A percentile compares a stretch with the other conserved stretches of the same genome.
Conservation (phyloP, 2,888 invertebrate genomes). For the Therioaphis trifolii region DNA sequence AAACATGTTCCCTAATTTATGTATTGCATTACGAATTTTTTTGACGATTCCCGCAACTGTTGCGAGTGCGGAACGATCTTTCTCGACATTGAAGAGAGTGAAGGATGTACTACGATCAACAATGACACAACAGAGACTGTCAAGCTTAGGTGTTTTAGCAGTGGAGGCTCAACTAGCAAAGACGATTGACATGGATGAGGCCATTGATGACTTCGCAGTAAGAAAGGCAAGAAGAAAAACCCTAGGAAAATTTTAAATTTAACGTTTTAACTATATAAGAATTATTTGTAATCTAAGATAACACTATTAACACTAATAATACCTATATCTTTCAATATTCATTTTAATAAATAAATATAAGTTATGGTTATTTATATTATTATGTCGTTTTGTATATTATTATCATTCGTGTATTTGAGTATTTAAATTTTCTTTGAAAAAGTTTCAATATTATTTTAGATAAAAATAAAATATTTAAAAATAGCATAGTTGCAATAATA, state of each 20-base stretch:
- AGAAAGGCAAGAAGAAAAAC: constrained; percentile 21
- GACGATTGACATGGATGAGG: constrained; percentile 11
- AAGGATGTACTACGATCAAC: not conserved
- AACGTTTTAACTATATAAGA: not conserved
- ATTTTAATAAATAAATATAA: too few relatives aligned
- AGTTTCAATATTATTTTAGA: too few relatives aligned
- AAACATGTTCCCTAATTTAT: constrained; percentile 12
- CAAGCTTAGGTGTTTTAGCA: constrained; percentile 13
- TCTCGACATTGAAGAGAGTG: constrained; percentile 10
- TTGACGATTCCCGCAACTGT: constrained; percentile 18
- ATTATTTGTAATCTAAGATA: too few relatives aligned
- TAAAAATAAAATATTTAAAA: too few relatives aligned
- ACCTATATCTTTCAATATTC: too few relatives aligned
- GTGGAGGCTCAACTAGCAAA: constrained; percentile 16
- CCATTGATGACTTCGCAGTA: constrained; percentile 3
- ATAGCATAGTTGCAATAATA: too few relatives aligned
- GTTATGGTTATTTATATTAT: not conserved
- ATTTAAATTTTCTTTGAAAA: not conserved
- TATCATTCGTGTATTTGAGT: not conserved
- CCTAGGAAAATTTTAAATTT: not conserved
- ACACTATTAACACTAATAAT: too few relatives aligned
- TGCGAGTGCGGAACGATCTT: not conserved
- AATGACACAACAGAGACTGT: not conserved
- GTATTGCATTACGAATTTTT: constrained; percentile 13
- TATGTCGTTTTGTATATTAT: not conserved